Evolutionary conservation across 2,888 invertebrate species (phyloP), one percentile per base, ranked within the genome.

Genomic region (Anorthoa munda): DNA sequence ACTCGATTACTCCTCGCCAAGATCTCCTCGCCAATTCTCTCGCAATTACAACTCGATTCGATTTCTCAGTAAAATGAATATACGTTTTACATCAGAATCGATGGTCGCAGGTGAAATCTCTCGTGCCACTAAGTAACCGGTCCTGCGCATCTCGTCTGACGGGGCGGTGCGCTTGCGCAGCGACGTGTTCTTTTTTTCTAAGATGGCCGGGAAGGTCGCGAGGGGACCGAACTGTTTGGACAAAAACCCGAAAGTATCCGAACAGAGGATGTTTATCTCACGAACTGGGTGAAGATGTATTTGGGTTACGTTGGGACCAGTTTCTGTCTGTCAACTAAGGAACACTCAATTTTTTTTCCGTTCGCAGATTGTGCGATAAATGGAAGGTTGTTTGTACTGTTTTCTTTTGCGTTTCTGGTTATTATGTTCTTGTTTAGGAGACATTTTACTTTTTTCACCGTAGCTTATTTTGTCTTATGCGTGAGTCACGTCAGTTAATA

Each of bases 91-190:
- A 87, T 85, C 85, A 82, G 88, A 86, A 87, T 83, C 86, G 85
- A 84, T 80, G 84, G 74, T 81, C 87, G 86, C 90, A 92, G 92
- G 94, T 94, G 94, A 94, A 94, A 94, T 93, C 93, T 89, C 79
- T 77, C 88, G 93, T 91, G 84, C 94, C 84, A 93, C 92, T 89
- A 93, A 93, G 59, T 87, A 90, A 93, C 94, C 93, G 92, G 94
- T 94, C 90, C 85, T 85, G 79, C 67, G 86, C 86, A 81, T 87
- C 88, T 88, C 80, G 85, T 89, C 84, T 79, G 81, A 77, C 83
- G 73, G 77, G 84, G 79, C 88, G 90, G 90, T 89, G 90, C 81
- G 89, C 85, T 81, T 68, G 75, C 73, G 75, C 75, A 71, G 75
- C 65, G 39, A 64, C 66, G 63, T 75, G 72, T 75, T 83, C 72